Evolutionary conservation across 2,888 invertebrate genomes (phyloP).

Genomic region (Dysmachus trigonus): DNA sequence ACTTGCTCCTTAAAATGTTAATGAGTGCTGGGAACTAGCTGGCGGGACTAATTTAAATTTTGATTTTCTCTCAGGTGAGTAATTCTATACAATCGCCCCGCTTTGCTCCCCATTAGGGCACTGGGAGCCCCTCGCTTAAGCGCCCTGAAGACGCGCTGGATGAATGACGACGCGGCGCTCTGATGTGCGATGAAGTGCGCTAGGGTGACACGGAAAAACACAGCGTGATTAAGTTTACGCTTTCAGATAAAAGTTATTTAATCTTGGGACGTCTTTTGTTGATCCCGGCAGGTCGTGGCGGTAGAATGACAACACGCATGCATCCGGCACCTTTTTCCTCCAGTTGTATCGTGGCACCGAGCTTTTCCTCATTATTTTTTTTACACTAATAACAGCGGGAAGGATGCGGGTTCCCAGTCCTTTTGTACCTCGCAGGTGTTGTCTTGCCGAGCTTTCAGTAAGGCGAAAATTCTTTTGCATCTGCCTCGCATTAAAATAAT

Average conservation of each 20-base stretch:
- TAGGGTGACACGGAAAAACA: neutral
- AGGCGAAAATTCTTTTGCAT: neutral
- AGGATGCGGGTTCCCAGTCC: neutral
- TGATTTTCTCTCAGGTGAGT: conserved; percentile 42
- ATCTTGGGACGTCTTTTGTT: neutral
- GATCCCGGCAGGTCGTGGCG: neutral
- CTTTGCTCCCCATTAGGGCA: neutral
- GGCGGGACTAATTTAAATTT: conserved; percentile 39
- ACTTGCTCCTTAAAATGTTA: conserved; percentile 25
- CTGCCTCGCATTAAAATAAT: neutral
- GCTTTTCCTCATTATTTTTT: neutral
- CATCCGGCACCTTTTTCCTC: neutral
- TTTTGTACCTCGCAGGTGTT: neutral
- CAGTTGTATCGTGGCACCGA: neutral
- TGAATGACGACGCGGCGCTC: neutral
- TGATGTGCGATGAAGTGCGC: neutral
- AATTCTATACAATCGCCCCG: conserved; percentile 15
- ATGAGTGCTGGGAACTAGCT: conserved; percentile 24
- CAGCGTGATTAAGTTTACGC: neutral
- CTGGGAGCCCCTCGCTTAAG: neutral
- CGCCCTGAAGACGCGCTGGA: neutral
- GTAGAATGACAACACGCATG: neutral
- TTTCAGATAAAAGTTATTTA: neutral
- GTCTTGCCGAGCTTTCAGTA: neutral
- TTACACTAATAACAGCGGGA: neutral